A percentile compares a stretch with the other conserved stretches of the same genome.
These are phyloP conservation scores for Clarias fuscus DNA, from an alignment of 2,797 vertebrate species.

Conservation along the genomic window DNA sequence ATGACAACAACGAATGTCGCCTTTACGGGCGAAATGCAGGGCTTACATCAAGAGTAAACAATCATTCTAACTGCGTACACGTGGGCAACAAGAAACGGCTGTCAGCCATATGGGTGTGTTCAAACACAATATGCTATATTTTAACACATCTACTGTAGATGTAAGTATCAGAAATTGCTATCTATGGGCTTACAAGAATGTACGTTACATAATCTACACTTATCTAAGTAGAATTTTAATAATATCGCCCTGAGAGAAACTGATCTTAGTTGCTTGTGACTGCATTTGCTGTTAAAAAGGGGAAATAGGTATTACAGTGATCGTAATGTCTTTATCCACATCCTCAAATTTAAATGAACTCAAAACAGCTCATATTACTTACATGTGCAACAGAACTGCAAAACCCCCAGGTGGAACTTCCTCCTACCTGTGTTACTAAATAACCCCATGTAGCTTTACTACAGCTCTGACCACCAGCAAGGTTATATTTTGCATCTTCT, in stretches of 20 bases:
- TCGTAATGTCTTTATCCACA: conserved; percentile 4
- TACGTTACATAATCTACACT: neutral
- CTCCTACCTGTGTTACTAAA: neutral
- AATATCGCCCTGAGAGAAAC: neutral
- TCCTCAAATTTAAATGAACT: conserved; percentile 14
- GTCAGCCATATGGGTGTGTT: too few species aligned
- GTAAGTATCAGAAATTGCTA: too few species aligned
- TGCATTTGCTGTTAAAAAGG: neutral
- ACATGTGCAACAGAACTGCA: neutral
- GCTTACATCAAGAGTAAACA: too few species aligned
- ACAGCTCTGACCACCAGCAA: neutral
- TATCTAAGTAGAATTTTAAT: neutral
- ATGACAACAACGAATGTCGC: too few species aligned
- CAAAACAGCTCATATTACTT: neutral
- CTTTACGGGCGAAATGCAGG: too few species aligned
- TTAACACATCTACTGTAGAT: too few species aligned
- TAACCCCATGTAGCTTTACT: neutral
- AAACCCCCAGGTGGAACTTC: conserved; percentile 13
- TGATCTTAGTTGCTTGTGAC: neutral
- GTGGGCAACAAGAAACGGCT: too few species aligned
- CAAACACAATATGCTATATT: too few species aligned
- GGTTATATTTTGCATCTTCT: neutral
- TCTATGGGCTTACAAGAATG: neutral
- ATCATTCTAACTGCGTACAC: too few species aligned
- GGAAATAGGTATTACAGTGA: neutral